Conservation (phyloP, 2,797 vertebrate genomes). For the Gambelia wislizenii region DNA sequence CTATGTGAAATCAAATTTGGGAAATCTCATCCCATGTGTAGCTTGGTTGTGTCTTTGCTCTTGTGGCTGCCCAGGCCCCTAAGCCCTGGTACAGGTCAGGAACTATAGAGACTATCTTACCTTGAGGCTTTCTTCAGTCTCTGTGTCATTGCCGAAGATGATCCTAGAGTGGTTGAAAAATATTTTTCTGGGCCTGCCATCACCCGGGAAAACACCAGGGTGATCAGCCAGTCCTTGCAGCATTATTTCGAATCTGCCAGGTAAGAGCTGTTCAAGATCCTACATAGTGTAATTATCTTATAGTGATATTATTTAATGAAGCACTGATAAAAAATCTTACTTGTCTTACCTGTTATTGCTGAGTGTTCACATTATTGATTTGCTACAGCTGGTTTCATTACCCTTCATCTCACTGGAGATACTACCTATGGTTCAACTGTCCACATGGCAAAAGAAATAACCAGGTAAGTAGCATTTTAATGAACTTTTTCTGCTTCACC, state of each 20-base stretch:
- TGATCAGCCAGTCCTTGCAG: slow-evolving; percentile 96
- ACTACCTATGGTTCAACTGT: not conserved
- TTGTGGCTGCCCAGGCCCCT: slow-evolving; percentile 95
- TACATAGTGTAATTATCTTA: too few relatives aligned
- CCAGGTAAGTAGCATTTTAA: not conserved
- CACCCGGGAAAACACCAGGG: slow-evolving; percentile 96
- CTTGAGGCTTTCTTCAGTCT: slow-evolving; percentile 95
- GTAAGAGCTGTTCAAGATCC: too few relatives aligned
- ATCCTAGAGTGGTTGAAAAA: slow-evolving; percentile 96
- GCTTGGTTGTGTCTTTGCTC: slow-evolving; percentile 91
- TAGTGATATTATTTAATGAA: not conserved
- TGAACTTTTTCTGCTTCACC: not conserved
- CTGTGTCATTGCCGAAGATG: slow-evolving; percentile 97
- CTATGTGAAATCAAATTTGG: slow-evolving; percentile 99
- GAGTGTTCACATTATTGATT: not conserved
- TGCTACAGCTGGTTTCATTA: not conserved
- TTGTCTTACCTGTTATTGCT: not conserved
- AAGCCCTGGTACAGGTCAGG: slow-evolving; percentile 93
- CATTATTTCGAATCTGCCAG: slow-evolving; percentile 96
- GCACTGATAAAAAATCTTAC: not conserved
- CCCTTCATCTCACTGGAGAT: not conserved
- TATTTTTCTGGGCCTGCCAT: slow-evolving; percentile 99
- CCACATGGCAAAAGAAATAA: not conserved
- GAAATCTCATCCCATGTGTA: slow-evolving; percentile 95
- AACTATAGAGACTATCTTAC: slow-evolving; percentile 95